A percentile compares a stretch with the other conserved stretches of the same genome.
Evolutionary conservation across 2,888 invertebrate genomes (phyloP).

Genomic region (Tanypteryx hageni): DNA sequence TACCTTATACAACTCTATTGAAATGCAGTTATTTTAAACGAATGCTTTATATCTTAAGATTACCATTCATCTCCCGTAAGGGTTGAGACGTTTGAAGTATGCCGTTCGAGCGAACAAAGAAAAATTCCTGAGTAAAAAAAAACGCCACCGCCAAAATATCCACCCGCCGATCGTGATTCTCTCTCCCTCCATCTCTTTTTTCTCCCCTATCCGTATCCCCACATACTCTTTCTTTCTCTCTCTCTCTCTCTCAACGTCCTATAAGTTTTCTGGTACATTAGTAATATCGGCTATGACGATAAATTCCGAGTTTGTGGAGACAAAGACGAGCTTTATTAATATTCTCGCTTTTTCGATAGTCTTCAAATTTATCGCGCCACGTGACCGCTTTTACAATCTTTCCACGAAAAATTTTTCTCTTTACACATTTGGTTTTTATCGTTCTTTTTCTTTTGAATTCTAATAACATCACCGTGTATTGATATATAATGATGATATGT

Average conservation of each 20-base stretch:
- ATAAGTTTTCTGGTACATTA: neutral
- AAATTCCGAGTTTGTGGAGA: neutral
- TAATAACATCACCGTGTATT: no score
- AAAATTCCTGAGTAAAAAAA: neutral
- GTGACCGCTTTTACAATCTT: no score
- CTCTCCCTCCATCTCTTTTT: no score
- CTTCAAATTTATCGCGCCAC: neutral
- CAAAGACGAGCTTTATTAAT: slow-evolving; percentile 19
- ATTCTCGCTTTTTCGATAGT: neutral
- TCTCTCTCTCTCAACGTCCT: neutral
- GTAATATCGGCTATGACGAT: neutral
- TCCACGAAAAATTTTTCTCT: no score
- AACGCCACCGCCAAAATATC: neutral
- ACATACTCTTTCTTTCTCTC: no score
- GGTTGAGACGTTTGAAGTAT: neutral
- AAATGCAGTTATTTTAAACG: slow-evolving; percentile 25
- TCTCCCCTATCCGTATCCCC: no score
- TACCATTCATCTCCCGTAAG: slow-evolving; percentile 19
- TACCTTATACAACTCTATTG: slow-evolving; percentile 1
- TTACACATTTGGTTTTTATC: no score
- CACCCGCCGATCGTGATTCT: no score
- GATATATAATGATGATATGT: no score
- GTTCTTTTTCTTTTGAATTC: no score
- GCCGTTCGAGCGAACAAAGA: slow-evolving; percentile 28
- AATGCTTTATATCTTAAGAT: slow-evolving; percentile 6